Evolutionary conservation across 2,113 vertebrate genomes (phyloP), one percentile per base, ranked within the genome.

Genomic region (Penelope pileata): DNA sequence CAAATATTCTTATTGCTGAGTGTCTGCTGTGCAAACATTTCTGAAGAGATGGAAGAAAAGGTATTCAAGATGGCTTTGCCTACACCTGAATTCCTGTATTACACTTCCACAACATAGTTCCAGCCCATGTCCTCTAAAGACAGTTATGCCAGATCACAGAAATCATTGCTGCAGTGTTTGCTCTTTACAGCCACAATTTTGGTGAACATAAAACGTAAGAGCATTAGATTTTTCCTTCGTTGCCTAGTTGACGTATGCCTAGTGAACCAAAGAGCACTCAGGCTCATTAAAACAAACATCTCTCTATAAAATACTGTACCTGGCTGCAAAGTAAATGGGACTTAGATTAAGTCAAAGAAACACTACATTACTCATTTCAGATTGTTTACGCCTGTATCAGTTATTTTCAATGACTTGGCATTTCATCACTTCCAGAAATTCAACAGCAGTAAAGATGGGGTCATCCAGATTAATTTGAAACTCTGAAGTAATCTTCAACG

Each of bases 391-490:
- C 30, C 92, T 54, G 88, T 90, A 89, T 83, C 27, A 2, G 22
- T 94, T 94, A 82, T 96, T 97, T 95, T 50, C 82, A 97, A 40
- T 63, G 54, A 94, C 51, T 88, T 96, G 86, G 68, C 64, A 96
- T 96, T 97, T 97, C 69, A 95, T 96, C 47, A 84, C 64, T 95
- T 95, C 90, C 88, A 82, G 78, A 98, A 97, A 97, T 88, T 92
- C 88, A 94, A 66, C 68, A 93, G 80, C 83, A 95, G 42, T 96
- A 97, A 97, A 89, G 86, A 75, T 58, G 16, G 42, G 95, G 95
- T 97, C 93, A 96, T 94, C 93, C 86, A 84, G 95, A 97, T 94
- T 96, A 96, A 98, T 97, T 86, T 91, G 81, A 96, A 97, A 91
- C 81, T 90, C 56, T 91, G 77, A 95, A 95, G 83, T 83, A 91